These are phyloP conservation scores for Telmatherina bonti DNA, from an alignment of 2,797 vertebrate genomes.

Conservation along the genomic window DNA sequence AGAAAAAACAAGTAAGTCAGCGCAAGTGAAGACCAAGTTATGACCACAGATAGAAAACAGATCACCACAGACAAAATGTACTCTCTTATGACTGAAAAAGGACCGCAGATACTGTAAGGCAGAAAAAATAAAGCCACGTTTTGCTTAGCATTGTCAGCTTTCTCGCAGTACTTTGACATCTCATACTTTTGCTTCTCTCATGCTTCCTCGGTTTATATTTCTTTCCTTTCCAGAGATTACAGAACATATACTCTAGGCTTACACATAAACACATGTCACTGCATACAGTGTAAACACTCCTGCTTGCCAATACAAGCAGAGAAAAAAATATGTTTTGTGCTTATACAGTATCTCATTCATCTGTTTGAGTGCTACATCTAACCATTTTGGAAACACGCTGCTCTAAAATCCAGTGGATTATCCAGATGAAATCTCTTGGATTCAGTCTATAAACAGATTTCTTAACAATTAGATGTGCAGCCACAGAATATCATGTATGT, in stretches of 20 bases:
- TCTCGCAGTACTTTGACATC: conserved; percentile 16
- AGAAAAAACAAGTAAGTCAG: conserved; percentile 23
- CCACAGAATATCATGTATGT: background rate
- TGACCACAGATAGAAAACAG: conserved; percentile 27
- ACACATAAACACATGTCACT: conserved; percentile 21
- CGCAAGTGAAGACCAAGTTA: conserved; percentile 17
- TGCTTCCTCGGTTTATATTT: conserved; percentile 38
- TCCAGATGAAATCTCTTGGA: background rate
- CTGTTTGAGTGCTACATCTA: conserved; percentile 9
- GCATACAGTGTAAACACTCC: conserved; percentile 38
- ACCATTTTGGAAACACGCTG: conserved; percentile 25
- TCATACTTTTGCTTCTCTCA: background rate
- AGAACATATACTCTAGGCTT: conserved; percentile 10
- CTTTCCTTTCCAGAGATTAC: conserved; percentile 41
- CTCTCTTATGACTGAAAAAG: background rate
- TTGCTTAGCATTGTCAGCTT: background rate
- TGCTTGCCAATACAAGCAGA: conserved; percentile 13
- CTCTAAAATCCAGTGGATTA: conserved; percentile 11
- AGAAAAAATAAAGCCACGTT: background rate
- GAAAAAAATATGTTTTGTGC: conserved; percentile 23
- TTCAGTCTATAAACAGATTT: background rate
- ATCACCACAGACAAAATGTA: conserved; percentile 1
- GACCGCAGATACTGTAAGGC: background rate
- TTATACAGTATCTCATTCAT: conserved; percentile 2
- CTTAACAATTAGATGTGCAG: background rate